Conservation (phyloP, 2,888 invertebrate species). For the Tenthredo scrophulariae region DNA sequence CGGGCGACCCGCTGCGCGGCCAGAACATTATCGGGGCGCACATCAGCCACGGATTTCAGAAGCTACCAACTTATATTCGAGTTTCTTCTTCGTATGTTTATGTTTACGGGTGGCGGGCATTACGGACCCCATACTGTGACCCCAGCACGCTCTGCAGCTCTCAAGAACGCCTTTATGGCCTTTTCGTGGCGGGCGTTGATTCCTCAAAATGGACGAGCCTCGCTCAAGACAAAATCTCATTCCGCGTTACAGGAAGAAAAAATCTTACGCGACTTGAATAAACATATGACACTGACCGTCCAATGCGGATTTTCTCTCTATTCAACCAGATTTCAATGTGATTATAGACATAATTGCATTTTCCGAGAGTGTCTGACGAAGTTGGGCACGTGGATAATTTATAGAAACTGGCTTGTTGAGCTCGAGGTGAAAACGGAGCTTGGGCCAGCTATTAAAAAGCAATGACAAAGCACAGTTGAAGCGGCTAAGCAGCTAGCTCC, state of each 20-base stretch:
- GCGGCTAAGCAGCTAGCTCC: conserved; percentile 49
- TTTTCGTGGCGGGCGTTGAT: conserved; percentile 53
- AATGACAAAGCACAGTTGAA: conserved; percentile 55
- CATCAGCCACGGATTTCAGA: conserved; percentile 76
- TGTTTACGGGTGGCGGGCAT: conserved; percentile 72
- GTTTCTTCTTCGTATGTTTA: conserved; percentile 69
- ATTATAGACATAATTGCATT: neutral
- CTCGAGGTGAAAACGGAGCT: conserved; percentile 30
- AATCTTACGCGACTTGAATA: neutral
- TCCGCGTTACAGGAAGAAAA: neutral
- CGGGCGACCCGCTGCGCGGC: conserved; percentile 70
- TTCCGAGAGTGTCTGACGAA: neutral
- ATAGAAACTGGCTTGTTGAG: conserved; percentile 14
- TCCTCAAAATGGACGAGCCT: conserved; percentile 54
- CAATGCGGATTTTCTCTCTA: neutral
- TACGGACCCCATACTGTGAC: conserved; percentile 72
- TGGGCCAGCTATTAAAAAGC: conserved; percentile 55
- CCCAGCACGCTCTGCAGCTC: conserved; percentile 55
- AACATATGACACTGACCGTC: neutral
- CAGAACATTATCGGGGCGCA: conserved; percentile 73
- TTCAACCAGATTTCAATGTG: neutral
- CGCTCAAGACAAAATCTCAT: neutral
- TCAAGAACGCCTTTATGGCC: conserved; percentile 50
- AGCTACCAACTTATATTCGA: conserved; percentile 74
- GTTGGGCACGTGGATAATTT: conserved; percentile 11